phyloP scores from a whole-genome alignment of 2,888 invertebrate species.

The Colostygia pectinataria region DNA sequence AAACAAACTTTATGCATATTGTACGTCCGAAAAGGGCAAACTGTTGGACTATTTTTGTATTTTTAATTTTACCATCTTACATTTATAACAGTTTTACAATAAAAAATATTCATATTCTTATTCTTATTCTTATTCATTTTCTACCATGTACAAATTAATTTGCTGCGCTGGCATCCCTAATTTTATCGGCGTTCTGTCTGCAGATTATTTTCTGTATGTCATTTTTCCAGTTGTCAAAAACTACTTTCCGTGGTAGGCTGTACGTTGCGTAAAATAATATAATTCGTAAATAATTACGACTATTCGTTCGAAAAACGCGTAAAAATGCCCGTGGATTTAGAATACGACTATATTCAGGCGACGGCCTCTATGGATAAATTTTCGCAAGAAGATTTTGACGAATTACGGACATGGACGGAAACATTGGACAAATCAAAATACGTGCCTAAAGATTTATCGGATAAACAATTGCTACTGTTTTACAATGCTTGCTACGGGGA shows the following conservation, averaged over 20 bases:
- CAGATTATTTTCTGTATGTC: constrained; percentile 16
- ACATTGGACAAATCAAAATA: constrained; percentile 74
- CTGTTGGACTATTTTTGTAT: too few species aligned
- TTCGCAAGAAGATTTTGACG: constrained; percentile 74
- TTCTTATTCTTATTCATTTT: too few species aligned
- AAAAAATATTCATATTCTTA: too few species aligned
- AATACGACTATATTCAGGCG: constrained; percentile 69
- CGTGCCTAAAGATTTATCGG: constrained; percentile 76
- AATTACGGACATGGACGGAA: constrained; percentile 72
- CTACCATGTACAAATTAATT: constrained; percentile 31
- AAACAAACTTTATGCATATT: too few species aligned
- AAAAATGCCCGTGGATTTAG: constrained; percentile 69
- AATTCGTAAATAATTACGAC: constrained; percentile 55
- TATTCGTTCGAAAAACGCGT: constrained; percentile 34
- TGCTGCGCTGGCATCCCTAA: constrained; percentile 29
- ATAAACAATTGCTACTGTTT: constrained; percentile 86
- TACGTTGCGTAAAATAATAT: constrained; percentile 37
- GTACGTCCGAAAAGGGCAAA: too few species aligned
- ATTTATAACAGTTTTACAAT: too few species aligned
- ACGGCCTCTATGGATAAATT: constrained; percentile 73
- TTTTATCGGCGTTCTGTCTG: constrained; percentile 20
- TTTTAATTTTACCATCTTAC: too few species aligned
- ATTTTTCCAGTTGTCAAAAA: constrained; percentile 65
- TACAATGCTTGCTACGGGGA: constrained; percentile 86
- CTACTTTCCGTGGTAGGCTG: constrained; percentile 40